Evolutionary conservation across 2,113 vertebrate species (phyloP).

Genomic region (Phrynosoma blainvillii): DNA sequence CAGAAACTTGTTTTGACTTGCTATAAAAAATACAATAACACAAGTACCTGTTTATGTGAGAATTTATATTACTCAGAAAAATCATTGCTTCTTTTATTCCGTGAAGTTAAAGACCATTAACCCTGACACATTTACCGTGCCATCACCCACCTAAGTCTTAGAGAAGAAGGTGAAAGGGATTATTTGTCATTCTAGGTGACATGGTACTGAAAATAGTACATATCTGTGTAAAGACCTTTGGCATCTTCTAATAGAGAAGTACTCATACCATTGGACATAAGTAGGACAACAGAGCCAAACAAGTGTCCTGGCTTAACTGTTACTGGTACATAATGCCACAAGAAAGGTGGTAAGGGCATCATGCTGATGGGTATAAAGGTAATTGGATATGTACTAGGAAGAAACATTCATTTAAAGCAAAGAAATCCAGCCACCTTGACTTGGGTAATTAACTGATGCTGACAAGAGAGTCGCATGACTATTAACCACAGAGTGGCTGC

Average conservation of each 20-base stretch:
- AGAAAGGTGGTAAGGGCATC: constrained; percentile 65
- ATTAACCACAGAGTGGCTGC: neutral
- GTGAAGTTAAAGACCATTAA: neutral
- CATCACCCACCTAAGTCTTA: constrained; percentile 55
- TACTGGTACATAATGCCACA: constrained; percentile 60
- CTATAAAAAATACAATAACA: constrained; percentile 23
- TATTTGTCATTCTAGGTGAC: constrained; percentile 62
- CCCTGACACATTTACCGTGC: constrained; percentile 54
- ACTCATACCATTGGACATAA: constrained; percentile 64
- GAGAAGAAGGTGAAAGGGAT: constrained; percentile 62
- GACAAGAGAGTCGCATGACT: constrained; percentile 21
- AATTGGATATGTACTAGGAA: constrained; percentile 64
- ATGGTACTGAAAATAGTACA: constrained; percentile 60
- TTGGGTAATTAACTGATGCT: constrained; percentile 80
- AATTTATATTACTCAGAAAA: constrained; percentile 25
- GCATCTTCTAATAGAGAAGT: constrained; percentile 39
- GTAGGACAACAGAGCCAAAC: constrained; percentile 61
- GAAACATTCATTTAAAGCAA: constrained; percentile 79
- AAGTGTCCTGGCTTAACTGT: constrained; percentile 62
- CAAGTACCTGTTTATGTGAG: accelerated
- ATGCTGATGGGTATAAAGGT: constrained; percentile 59
- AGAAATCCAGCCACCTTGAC: constrained; percentile 76
- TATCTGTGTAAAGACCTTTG: constrained; percentile 69
- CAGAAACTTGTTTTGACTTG: constrained; percentile 59
- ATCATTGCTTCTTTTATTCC: constrained; percentile 5